These are phyloP conservation scores for Drosophila bifasciata DNA, from an alignment of 1,140 invertebrate species.

Conservation along the genomic window DNA sequence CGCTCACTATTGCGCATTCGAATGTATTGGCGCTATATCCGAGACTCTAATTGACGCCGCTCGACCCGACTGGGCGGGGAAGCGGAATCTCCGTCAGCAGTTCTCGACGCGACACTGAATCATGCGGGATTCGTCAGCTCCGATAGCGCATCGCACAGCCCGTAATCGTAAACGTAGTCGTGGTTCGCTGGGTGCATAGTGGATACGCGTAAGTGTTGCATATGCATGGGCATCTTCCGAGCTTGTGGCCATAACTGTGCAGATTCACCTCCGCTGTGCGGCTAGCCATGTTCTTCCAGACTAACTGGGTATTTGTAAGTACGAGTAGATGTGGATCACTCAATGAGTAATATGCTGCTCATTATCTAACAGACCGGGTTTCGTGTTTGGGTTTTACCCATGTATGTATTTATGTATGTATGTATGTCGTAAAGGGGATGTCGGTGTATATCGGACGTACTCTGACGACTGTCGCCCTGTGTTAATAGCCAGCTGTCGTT, in stretches of 20 bases:
- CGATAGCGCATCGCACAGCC: slow-evolving; percentile 19
- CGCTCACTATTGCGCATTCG: slow-evolving; percentile 21
- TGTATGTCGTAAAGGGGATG: slow-evolving; percentile 1
- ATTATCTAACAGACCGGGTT: too few species aligned
- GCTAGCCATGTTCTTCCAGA: slow-evolving; percentile 70
- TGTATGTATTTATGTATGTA: too few species aligned
- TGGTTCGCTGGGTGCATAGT: slow-evolving; percentile 28
- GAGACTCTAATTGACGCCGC: slow-evolving; percentile 67
- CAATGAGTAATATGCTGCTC: slow-evolving; percentile 11
- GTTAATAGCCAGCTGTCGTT: slow-evolving; percentile 64
- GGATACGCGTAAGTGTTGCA: slow-evolving; percentile 5
- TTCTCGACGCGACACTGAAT: slow-evolving; percentile 61
- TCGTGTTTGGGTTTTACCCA: slow-evolving; percentile 1
- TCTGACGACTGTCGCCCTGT: slow-evolving; percentile 21
- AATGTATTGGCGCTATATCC: slow-evolving; percentile 49
- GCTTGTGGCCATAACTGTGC: slow-evolving; percentile 14
- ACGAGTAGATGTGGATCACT: slow-evolving; percentile 22
- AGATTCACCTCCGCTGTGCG: neutral
- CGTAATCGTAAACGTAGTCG: slow-evolving; percentile 11
- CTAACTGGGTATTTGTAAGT: slow-evolving; percentile 83
- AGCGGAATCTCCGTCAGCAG: slow-evolving; percentile 50
- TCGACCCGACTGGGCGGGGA: slow-evolving; percentile 41
- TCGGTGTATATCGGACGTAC: too few species aligned
- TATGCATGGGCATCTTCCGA: neutral
- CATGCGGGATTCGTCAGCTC: slow-evolving; percentile 57